Evolutionary conservation across 1,140 invertebrate species (phyloP), one percentile per base, ranked within the genome.

Genomic region (Drosophila hydei): DNA sequence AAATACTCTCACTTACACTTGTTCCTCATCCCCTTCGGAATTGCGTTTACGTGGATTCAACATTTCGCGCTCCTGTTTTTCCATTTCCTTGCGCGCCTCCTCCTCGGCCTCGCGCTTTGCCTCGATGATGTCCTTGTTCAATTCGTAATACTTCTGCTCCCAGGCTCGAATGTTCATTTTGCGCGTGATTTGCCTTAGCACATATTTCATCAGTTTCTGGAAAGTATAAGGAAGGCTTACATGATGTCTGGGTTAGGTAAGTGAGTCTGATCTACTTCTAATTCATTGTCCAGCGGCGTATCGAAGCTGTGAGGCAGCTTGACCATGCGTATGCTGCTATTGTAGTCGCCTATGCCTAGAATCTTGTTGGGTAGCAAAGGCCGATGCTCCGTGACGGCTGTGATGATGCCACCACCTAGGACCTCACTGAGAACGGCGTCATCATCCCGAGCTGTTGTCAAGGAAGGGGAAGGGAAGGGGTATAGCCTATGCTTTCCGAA

Each of bases 241-340:
- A 12, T 0, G 9, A 21, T 18, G 14, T 25, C 14, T 8, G 0
- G 8, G 16, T 19, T n/a, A 61, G 33, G 18, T 9, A 70, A 38
- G 3, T 7, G 11, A 0, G 12, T 8, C n/a, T 36, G 21, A 56
- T 67, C 33, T 52, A 80, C 79, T 19, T 64, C 48, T 1, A 81
- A 42, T 30, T 92, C 91, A 23, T 91, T 79, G 25, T 60, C 38
- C 8, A 83, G 55, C 0, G 78, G 75, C 50, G 74, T 38, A 67
- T 69, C 69, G 91, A 94, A 93, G 79, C 90, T 88, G 48, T 79
- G 73, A 0, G 94, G 94, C 52, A 93, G 76, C 47, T 92, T 91
- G 47, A 94, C 94, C 84, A 94, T 92, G 63, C 94, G 92, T 18
- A 95, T 93, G 38, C 93, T 93, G 9, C 94, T 94, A 71, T 94